phyloP scores from a whole-genome alignment of 2,113 vertebrate species.

The Tenebrosternarchus preto region DNA sequence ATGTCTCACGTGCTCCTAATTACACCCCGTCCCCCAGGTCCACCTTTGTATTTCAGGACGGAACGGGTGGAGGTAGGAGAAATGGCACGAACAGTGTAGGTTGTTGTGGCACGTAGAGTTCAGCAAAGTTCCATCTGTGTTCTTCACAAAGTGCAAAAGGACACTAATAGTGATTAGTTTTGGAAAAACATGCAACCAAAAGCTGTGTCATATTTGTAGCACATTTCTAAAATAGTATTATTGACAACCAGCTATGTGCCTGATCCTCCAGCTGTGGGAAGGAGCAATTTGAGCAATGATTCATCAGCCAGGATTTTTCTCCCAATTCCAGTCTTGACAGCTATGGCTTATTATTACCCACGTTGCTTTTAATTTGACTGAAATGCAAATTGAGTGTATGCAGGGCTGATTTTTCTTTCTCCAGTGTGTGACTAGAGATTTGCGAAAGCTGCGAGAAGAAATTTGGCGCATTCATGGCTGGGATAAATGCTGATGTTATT shows the following conservation, averaged over 20 bases:
- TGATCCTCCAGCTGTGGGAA: constrained; percentile 45
- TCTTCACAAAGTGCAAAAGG: neutral
- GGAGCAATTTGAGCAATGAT: constrained; percentile 53
- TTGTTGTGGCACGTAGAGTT: too few relatives aligned
- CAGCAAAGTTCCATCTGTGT: too few relatives aligned
- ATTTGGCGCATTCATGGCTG: neutral
- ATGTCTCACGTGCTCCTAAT: too few relatives aligned
- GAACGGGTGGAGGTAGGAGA: too few relatives aligned
- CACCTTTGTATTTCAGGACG: too few relatives aligned
- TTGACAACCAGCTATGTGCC: constrained; percentile 34
- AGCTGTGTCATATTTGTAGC: constrained; percentile 20
- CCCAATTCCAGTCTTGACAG: constrained; percentile 33
- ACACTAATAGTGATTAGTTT: neutral
- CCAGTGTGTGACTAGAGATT: constrained; percentile 19
- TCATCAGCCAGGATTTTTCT: constrained; percentile 47
- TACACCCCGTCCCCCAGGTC: too few relatives aligned
- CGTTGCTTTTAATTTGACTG: constrained; percentile 56
- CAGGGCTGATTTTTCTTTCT: neutral
- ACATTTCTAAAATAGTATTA: constrained; percentile 37
- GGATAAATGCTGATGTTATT: neutral
- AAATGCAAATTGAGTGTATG: constrained; percentile 49
- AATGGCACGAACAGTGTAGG: too few relatives aligned
- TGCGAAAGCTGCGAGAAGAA: neutral
- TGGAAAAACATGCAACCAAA: neutral
- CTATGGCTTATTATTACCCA: constrained; percentile 51